phyloP scores from a whole-genome alignment of 2,113 vertebrate genomes.

The Tenebrosternarchus preto region DNA sequence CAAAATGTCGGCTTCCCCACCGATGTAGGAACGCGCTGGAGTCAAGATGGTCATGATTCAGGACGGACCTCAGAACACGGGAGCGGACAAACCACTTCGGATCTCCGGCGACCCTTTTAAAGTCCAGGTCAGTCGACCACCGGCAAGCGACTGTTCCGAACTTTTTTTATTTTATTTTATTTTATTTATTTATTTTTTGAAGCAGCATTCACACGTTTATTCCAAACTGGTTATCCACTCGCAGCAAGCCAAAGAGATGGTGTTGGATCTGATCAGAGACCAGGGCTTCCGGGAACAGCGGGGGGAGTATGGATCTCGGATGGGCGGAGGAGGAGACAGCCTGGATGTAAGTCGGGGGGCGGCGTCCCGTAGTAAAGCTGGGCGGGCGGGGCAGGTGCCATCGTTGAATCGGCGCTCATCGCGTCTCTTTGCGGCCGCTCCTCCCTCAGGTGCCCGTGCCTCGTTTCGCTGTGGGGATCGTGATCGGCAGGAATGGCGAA shows the following conservation, averaged over 20 bases:
- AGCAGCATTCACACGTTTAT: too few species aligned
- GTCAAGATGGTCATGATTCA: slow-evolving; percentile 99
- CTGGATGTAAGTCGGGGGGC: slow-evolving; percentile 84
- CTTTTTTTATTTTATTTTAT: too few species aligned
- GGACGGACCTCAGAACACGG: slow-evolving; percentile 97
- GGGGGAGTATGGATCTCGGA: slow-evolving; percentile 93
- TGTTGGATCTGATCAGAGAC: slow-evolving; percentile 97
- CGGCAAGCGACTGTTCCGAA: too few species aligned
- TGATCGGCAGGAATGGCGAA: slow-evolving; percentile 96
- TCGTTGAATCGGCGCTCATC: fast-evolving
- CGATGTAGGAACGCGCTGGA: slow-evolving; percentile 86
- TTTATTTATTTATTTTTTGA: too few species aligned
- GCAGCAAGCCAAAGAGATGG: slow-evolving; percentile 99
- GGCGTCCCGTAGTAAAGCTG: background rate
- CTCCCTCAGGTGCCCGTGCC: slow-evolving; percentile 89
- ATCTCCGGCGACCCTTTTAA: slow-evolving; percentile 98
- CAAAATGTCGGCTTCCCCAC: background rate
- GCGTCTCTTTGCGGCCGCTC: background rate
- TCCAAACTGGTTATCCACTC: slow-evolving; percentile 25
- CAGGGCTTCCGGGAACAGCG: slow-evolving; percentile 97
- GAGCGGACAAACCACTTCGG: slow-evolving; percentile 95
- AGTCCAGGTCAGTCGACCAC: slow-evolving; percentile 85
- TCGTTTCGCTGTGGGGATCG: slow-evolving; percentile 96
- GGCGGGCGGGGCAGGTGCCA: background rate
- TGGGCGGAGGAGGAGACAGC: slow-evolving; percentile 84